Evolutionary conservation across 2,888 invertebrate genomes (phyloP).

Genomic region (Phengaris alcon): DNA sequence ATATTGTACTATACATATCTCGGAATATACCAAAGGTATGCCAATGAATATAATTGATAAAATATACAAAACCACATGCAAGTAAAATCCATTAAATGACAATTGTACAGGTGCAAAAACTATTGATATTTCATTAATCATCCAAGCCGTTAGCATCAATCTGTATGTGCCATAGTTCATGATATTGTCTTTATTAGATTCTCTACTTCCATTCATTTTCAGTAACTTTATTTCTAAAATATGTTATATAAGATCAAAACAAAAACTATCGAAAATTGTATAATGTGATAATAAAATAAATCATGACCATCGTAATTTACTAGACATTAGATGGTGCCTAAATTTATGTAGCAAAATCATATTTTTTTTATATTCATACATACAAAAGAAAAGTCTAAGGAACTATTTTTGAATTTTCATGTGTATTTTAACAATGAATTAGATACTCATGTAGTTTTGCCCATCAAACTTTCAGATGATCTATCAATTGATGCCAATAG

Average conservation of each 20-base stretch:
- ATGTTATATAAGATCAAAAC: not conserved
- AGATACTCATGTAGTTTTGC: no score
- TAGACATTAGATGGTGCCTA: not conserved
- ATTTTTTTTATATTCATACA: no score
- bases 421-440: no score
- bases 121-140: constrained; percentile 61
- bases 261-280: not conserved
- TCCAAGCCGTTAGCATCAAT: constrained; percentile 61
- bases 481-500: not conserved
- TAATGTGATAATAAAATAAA: not conserved
- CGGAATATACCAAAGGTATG: constrained; percentile 66
- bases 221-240: constrained; percentile 39
- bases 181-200: not conserved
- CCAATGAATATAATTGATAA: constrained; percentile 56
- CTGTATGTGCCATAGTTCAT: constrained; percentile 54
- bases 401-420: no score
- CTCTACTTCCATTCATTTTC: constrained; percentile 52
- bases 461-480: not conserved
- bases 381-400: no score
- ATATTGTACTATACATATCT: constrained; percentile 67
- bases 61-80: constrained; percentile 49
- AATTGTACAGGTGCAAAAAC: constrained; percentile 53
- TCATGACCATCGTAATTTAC: constrained; percentile 2
- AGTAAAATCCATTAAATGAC: constrained; percentile 58
- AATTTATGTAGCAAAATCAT: no score